These are phyloP conservation scores for Alligator sinensis DNA, from an alignment of 2,113 vertebrate species.

Conservation along the genomic window DNA sequence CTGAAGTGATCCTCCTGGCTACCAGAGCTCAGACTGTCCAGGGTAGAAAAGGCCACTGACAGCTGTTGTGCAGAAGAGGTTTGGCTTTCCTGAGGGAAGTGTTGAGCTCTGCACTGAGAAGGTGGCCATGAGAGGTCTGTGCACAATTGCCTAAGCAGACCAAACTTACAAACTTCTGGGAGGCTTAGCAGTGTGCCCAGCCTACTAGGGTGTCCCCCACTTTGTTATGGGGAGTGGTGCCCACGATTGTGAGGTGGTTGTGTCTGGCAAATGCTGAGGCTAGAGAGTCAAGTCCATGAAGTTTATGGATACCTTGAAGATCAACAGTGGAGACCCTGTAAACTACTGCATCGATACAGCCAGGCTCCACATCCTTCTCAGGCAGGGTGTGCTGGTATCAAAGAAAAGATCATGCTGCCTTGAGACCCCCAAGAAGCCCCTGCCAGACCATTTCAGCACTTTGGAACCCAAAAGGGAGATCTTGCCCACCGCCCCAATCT, in stretches of 20 bases:
- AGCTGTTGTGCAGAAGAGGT: slow-evolving; percentile 97
- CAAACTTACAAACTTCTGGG: slow-evolving; percentile 92
- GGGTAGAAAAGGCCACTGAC: slow-evolving; percentile 97
- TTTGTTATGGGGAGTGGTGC: slow-evolving; percentile 99
- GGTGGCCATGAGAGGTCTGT: slow-evolving; percentile 95
- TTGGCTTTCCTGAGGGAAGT: slow-evolving; percentile 96
- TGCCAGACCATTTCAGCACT: slow-evolving; percentile 98
- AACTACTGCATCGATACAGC: slow-evolving; percentile 99
- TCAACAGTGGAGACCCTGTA: slow-evolving; percentile 98
- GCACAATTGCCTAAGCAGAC: slow-evolving; percentile 97
- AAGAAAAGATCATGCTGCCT: slow-evolving; percentile 99
- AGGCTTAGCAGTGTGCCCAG: slow-evolving; percentile 95
- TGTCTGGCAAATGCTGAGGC: slow-evolving; percentile 95
- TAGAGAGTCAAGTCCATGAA: slow-evolving; percentile 99
- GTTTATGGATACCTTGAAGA: slow-evolving; percentile 98
- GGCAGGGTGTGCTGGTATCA: slow-evolving; percentile 97
- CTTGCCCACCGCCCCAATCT: slow-evolving; percentile 94
- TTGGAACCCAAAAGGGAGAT: slow-evolving; percentile 98
- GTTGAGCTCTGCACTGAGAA: slow-evolving; percentile 99
- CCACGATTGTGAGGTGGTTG: slow-evolving; percentile 96
- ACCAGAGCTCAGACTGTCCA: slow-evolving; percentile 98
- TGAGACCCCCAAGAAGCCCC: slow-evolving; percentile 99
- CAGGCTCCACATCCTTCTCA: slow-evolving; percentile 94
- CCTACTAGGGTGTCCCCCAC: slow-evolving; percentile 95
- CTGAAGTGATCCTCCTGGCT: slow-evolving; percentile 98